Base-by-base conservation (phyloP, 2,888 invertebrate genomes). In the Hoplodrina blanda region DNA sequence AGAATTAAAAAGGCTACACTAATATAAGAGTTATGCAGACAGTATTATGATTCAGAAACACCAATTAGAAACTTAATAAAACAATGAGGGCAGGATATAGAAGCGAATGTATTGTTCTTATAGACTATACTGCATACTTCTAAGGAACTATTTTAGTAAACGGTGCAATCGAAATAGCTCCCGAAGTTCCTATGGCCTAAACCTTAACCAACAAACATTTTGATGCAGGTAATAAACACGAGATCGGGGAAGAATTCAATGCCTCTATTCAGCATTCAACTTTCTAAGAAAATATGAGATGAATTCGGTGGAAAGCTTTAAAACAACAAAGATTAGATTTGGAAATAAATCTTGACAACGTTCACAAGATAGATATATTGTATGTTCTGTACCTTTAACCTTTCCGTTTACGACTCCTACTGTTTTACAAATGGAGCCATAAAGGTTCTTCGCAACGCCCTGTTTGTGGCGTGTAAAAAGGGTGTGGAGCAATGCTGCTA, bases 401-500 rank as follows among this genome's bases (percentile, higher is more conserved):
- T 68, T 68, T 68, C 61, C 20, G 50, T 69, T 62, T 69, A 73
- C 57, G 63, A 69, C 37, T 76, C 57, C 63, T 52, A 69, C 56
- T 73, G 62, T 56, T 67, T 71, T 66, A 73, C 62, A 60, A 69
- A 77, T 72, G 62, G 78, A 77, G 85, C 76, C 81, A 85, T 80
- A 79, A 80, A 79, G 71, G 72, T 74, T 74, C 74, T 68, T 76
- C 55, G 55, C 56, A 61, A 65, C 68, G 64, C 65, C 62, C 73
- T 63, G 82, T 87, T 83, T 75, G 80, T 78, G 74, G 87, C 85
- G 86, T 83, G 83, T 83, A 87, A 85, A 90, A 89, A 90, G 88
- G 90, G 91, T 89, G 89, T 78, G 82, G 82, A 82, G 75, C 75
- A 85, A 87, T 85, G 84, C 83, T 85, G 85, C 83, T 84, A 88